These are phyloP conservation scores for Mionectes macconnelli DNA, from an alignment of 2,113 vertebrate species.

Conservation along the genomic window DNA sequence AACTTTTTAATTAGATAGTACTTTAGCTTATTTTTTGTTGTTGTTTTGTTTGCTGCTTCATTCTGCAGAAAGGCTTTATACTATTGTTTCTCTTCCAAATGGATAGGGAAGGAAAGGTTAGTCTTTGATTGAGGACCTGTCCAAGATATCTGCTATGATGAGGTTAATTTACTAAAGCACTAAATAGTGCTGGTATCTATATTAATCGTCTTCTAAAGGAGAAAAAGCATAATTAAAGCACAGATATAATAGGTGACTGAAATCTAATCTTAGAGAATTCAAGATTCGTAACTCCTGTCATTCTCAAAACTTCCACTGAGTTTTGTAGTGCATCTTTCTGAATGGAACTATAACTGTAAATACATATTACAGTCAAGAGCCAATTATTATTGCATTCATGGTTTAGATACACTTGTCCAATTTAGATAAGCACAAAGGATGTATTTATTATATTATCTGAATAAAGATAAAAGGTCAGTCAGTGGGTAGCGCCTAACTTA, in stretches of 20 bases:
- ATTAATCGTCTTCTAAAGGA: neutral
- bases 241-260: neutral
- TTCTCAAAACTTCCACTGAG: neutral
- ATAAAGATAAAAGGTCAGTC: neutral
- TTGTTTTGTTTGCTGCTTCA: neutral
- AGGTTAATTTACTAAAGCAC: neutral
- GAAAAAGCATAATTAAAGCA: neutral
- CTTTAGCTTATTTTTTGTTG: neutral
- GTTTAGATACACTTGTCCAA: neutral
- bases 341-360: neutral
- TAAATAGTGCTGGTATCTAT: neutral
- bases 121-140: neutral
- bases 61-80: neutral
- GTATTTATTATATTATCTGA: neutral
- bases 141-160: neutral
- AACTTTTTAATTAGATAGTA: neutral
- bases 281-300: neutral
- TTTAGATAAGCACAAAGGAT: neutral
- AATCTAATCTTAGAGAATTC: neutral
- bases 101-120: neutral
- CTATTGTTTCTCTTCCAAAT: neutral
- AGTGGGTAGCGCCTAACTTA: neutral
- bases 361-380: neutral
- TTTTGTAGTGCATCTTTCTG: neutral
- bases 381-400: neutral